Percentiles rank a stretch among this genome's conserved stretches.
phyloP scores from a whole-genome alignment of 2,113 vertebrate species.

The Oxyura jamaicensis region DNA sequence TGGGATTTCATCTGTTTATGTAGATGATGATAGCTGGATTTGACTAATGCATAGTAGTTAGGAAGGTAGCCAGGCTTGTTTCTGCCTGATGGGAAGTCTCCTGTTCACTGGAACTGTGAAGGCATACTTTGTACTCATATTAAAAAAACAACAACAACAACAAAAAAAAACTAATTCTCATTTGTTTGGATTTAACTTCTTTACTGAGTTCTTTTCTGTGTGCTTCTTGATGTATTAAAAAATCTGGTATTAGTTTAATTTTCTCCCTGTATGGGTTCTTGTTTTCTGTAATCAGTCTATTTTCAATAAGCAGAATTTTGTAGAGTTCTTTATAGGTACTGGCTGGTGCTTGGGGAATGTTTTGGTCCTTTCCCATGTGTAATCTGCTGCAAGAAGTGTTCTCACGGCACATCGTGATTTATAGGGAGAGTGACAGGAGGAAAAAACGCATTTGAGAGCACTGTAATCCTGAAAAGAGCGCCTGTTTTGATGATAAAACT shows the following conservation, averaged over 20 bases:
- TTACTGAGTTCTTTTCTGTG: neutral
- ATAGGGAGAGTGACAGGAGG: accelerated
- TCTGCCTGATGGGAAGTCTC: neutral
- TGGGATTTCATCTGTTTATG: neutral
- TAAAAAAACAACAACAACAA: neutral
- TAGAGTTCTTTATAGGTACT: neutral
- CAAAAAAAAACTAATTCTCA: neutral
- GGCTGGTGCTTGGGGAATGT: neutral
- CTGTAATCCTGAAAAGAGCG: neutral
- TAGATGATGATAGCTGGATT: neutral
- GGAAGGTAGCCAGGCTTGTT: neutral
- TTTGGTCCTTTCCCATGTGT: neutral
- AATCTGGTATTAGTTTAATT: neutral
- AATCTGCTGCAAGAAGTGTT: neutral
- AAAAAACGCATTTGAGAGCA: neutral
- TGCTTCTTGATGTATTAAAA: neutral
- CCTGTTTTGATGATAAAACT: neutral
- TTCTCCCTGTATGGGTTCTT: neutral
- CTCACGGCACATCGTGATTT: neutral
- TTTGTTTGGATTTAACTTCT: neutral
- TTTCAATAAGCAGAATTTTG: neutral
- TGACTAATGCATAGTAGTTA: neutral
- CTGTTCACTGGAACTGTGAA: neutral
- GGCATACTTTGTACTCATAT: neutral
- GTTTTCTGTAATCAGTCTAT: neutral